A percentile compares a stretch with the other conserved stretches of the same genome.
Evolutionary conservation across 1,140 invertebrate genomes (phyloP).

Genomic region (Drosophila parvula): DNA sequence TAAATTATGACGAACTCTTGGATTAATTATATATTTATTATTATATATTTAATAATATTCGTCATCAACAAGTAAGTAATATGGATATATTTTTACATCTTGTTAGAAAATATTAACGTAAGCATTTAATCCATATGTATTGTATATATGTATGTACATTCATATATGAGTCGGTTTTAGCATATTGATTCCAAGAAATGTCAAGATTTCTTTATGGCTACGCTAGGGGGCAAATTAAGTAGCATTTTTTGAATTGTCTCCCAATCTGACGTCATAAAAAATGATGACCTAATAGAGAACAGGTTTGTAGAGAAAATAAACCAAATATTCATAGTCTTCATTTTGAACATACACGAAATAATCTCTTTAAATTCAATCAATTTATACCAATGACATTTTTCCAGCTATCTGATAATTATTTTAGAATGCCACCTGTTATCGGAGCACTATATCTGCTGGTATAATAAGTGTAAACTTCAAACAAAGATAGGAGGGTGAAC

Average conservation of each 20-base stretch:
- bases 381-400: slow-evolving; percentile 8
- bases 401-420: not conserved
- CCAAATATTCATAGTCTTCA: no score
- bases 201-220: not conserved
- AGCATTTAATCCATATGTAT: not conserved
- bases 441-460: slow-evolving; percentile 1
- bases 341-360: not conserved
- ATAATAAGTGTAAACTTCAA: not conserved
- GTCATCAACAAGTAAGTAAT: not conserved
- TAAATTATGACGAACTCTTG: not conserved
- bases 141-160: no score
- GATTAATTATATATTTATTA: not conserved
- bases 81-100: no score
- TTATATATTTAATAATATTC: not conserved
- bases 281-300: slow-evolving; percentile 7
- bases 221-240: not conserved
- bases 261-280: slow-evolving; percentile 1
- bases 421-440: slow-evolving; percentile 17
- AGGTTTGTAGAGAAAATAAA: not conserved
- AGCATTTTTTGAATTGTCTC: not conserved
- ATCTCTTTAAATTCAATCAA: not conserved
- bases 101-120: not conserved
- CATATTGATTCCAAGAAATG: not conserved
- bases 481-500: slow-evolving; percentile 19
- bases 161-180: not conserved